Evolutionary conservation across 1,140 invertebrate genomes (phyloP).

Genomic region (Phocides pigmalion): DNA sequence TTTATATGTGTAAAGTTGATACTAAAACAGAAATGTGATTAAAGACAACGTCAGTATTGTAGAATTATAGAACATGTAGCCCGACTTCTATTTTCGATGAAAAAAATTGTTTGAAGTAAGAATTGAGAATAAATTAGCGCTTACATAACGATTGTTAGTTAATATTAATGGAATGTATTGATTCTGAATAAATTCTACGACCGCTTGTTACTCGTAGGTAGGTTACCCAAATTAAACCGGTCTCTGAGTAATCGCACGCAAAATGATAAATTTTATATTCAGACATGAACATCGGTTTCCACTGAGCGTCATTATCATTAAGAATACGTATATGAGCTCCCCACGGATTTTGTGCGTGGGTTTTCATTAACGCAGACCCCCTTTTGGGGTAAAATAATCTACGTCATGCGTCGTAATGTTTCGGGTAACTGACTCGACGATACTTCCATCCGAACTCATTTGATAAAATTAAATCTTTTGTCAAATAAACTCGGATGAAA

Average conservation of each 20-base stretch:
- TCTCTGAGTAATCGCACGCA: conserved; percentile 3
- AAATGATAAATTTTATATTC: conserved; percentile 12
- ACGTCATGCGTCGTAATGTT: no score
- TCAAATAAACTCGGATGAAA: no score
- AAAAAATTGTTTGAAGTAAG: background rate
- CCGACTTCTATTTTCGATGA: background rate
- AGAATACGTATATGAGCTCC: background rate
- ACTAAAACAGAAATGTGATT: no score
- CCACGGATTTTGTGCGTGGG: no score
- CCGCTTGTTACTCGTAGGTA: background rate
- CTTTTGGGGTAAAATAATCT: no score
- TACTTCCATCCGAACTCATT: no score
- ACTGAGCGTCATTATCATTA: background rate
- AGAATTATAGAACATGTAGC: no score
- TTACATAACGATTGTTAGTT: conserved; percentile 1
- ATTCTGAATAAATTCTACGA: conserved; percentile 14
- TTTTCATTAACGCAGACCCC: no score
- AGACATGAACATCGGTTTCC: background rate
- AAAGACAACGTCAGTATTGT: no score
- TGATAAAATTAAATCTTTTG: no score
- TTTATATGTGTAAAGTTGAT: no score
- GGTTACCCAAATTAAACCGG: conserved; percentile 22
- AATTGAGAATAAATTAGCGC: background rate
- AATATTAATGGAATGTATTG: conserved; percentile 2
- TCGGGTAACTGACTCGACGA: no score